A percentile compares a stretch with the other conserved stretches of the same genome.
phyloP scores from a whole-genome alignment of 2,113 vertebrate genomes.

The Podiceps cristatus region DNA sequence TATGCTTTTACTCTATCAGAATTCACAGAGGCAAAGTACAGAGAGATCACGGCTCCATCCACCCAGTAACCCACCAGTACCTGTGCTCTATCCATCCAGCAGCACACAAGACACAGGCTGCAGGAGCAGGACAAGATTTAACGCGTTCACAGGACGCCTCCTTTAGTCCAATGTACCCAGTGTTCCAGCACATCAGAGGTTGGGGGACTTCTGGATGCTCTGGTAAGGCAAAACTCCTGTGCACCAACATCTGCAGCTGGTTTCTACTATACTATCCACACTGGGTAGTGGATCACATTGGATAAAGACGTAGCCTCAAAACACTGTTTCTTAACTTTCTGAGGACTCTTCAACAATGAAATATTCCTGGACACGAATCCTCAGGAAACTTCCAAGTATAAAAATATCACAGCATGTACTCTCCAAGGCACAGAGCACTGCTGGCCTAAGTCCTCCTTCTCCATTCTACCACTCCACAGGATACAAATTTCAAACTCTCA shows the following conservation, averaged over 20 bases:
- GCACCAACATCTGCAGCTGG: neutral
- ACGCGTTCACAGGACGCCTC: accelerated
- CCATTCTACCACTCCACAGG: neutral
- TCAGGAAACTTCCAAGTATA: neutral
- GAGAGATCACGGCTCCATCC: neutral
- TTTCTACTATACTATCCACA: neutral
- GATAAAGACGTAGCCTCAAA: neutral
- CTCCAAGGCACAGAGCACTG: neutral
- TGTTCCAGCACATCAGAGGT: neutral
- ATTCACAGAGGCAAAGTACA: no score
- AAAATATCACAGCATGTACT: neutral
- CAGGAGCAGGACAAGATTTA: neutral
- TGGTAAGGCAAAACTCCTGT: neutral
- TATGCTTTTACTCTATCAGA: neutral
- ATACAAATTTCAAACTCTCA: neutral
- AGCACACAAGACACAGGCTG: no score
- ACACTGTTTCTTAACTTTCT: neutral
- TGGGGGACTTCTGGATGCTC: neutral
- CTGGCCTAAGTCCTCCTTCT: neutral
- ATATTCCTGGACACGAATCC: neutral
- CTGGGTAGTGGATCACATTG: neutral
- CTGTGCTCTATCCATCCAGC: neutral
- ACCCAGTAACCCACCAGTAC: neutral
- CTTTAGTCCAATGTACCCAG: neutral
- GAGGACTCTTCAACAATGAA: neutral